A percentile compares a stretch with the other conserved stretches of the same genome.
Conservation (phyloP, 2,797 vertebrate species). For the Phoebastria nigripes region DNA sequence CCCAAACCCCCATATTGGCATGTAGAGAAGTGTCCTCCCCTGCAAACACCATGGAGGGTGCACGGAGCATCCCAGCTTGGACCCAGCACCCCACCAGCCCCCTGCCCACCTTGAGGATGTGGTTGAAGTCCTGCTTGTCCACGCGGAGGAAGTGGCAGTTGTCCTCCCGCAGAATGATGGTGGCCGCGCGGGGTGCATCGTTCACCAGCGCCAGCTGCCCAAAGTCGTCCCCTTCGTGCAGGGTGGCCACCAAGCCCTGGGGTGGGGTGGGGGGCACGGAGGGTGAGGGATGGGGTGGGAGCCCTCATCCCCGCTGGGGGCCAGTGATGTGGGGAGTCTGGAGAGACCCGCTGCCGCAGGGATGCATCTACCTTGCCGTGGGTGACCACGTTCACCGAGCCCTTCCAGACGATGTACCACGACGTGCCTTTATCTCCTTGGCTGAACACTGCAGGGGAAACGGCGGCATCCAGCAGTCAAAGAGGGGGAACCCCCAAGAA, state of each 20-base stretch:
- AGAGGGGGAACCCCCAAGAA: background rate
- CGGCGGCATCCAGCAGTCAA: accelerated
- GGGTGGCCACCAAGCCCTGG: conserved; percentile 89
- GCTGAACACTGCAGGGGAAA: conserved; percentile 85
- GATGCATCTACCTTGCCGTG: conserved; percentile 86
- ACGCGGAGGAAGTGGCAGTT: conserved; percentile 94
- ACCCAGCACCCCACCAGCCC: background rate
- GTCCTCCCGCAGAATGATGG: conserved; percentile 92
- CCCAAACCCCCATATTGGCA: accelerated
- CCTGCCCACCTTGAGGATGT: conserved; percentile 86
- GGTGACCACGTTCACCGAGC: conserved; percentile 95
- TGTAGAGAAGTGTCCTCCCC: accelerated
- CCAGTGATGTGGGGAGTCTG: accelerated
- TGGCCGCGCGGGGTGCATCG: conserved; percentile 89
- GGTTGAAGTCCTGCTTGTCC: conserved; percentile 94
- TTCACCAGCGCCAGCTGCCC: conserved; percentile 94
- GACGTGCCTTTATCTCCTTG: conserved; percentile 97
- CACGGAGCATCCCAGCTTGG: accelerated
- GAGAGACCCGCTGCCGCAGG: background rate
- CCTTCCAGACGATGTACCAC: conserved; percentile 99
- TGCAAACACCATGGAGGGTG: accelerated
- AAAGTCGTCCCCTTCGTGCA: conserved; percentile 94
- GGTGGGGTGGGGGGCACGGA: too few species aligned
- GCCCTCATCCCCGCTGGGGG: accelerated
- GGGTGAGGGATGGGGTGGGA: background rate